Conservation (phyloP, 2,113 vertebrate species). For the Poecilia latipinna region DNA sequence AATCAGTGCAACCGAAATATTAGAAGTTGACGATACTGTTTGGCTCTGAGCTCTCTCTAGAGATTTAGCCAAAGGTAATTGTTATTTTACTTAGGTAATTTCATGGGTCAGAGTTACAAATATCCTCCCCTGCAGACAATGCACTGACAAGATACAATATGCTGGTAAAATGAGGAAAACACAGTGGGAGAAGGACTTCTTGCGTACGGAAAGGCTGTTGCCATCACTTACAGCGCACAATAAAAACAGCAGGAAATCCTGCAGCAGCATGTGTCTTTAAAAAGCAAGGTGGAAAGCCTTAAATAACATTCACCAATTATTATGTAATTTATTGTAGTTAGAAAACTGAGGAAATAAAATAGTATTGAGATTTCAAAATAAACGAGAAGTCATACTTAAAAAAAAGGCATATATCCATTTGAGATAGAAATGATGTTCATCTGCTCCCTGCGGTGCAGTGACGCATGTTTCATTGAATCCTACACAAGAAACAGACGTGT, state of each 20-base stretch:
- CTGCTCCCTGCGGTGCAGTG: not conserved
- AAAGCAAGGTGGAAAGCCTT: not conserved
- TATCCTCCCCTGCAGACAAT: constrained; percentile 63
- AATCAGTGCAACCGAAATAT: no score
- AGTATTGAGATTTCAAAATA: no score
- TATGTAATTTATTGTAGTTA: no score
- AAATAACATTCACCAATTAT: no score
- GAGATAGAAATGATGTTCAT: not conserved
- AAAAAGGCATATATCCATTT: not conserved
- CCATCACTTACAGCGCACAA: constrained; percentile 44
- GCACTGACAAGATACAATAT: constrained; percentile 40
- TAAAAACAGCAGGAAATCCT: constrained; percentile 38
- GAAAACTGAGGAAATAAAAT: no score
- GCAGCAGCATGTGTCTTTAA: constrained; percentile 10
- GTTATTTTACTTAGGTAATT: constrained; percentile 31
- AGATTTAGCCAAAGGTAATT: no score
- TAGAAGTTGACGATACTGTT: no score
- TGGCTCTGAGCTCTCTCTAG: no score
- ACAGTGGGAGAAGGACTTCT: constrained; percentile 41
- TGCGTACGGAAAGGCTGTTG: constrained; percentile 28
- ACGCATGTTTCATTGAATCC: not conserved
- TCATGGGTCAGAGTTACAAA: constrained; percentile 63
- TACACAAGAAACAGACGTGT: not conserved
- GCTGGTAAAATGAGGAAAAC: constrained; percentile 50
- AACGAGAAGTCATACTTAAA: no score